Percentiles rank a stretch among this genome's conserved stretches.
These are phyloP conservation scores for Laspeyria flexula DNA, from an alignment of 2,888 invertebrate genomes.

Conservation along the genomic window DNA sequence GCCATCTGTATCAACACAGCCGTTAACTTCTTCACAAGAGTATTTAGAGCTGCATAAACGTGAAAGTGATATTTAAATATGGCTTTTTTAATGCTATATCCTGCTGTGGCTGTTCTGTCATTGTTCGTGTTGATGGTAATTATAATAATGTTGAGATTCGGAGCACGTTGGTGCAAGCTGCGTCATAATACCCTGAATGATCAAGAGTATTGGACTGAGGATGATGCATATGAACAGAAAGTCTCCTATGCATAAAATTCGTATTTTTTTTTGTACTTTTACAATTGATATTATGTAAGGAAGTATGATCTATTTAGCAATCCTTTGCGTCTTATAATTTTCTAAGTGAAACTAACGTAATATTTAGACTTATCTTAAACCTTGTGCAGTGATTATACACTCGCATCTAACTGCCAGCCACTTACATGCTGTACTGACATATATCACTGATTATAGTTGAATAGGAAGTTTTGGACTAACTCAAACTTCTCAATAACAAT, in stretches of 20 bases:
- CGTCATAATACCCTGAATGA: constrained; percentile 89
- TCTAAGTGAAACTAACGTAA: too few relatives aligned
- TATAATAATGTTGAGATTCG: constrained; percentile 91
- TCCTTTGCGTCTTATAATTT: too few relatives aligned
- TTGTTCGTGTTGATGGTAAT: constrained; percentile 91
- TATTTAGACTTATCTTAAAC: too few relatives aligned
- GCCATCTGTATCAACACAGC: constrained; percentile 71
- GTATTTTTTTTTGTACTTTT: too few relatives aligned
- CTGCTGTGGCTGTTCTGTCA: constrained; percentile 89
- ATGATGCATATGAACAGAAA: constrained; percentile 88
- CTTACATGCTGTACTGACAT: too few relatives aligned
- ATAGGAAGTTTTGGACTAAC: too few relatives aligned
- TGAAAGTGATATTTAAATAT: constrained; percentile 89
- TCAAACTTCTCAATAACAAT: too few relatives aligned
- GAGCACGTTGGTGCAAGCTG: constrained; percentile 89
- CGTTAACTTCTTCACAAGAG: constrained; percentile 86
- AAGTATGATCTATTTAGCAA: too few relatives aligned
- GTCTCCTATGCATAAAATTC: constrained; percentile 83
- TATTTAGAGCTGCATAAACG: constrained; percentile 90
- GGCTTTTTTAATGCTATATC: constrained; percentile 92
- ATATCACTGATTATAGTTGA: too few relatives aligned
- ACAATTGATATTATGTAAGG: too few relatives aligned
- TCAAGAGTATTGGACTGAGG: constrained; percentile 88
- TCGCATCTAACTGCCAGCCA: too few relatives aligned
- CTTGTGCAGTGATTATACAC: too few relatives aligned